Evolutionary conservation across 2,797 vertebrate genomes (phyloP).

Genomic region (Todus mexicanus): DNA sequence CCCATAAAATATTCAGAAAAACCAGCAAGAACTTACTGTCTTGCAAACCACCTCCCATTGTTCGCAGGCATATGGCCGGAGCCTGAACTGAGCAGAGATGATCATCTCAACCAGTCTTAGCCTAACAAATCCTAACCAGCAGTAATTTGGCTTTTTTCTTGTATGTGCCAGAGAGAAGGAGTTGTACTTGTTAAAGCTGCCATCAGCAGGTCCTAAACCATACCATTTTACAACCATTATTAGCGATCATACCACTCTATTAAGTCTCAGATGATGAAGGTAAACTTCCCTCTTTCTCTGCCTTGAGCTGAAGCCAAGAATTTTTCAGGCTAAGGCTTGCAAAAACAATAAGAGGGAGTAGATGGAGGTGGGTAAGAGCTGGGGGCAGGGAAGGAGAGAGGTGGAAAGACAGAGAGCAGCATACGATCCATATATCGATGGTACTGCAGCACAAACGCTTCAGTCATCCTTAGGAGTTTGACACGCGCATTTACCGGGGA

Average conservation of each 20-base stretch:
- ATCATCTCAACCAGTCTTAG: neutral
- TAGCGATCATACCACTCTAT: neutral
- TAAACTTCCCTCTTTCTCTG: neutral
- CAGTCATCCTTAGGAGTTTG: slow-evolving; percentile 14
- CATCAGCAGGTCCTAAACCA: neutral
- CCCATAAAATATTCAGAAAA: slow-evolving; percentile 30
- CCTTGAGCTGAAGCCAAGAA: neutral
- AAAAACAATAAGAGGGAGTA: neutral
- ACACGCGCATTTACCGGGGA: slow-evolving; percentile 10
- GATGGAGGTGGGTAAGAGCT: neutral
- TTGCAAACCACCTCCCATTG: neutral
- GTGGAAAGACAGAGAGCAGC: neutral
- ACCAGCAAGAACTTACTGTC: neutral
- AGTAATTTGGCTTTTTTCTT: neutral
- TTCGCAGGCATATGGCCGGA: neutral
- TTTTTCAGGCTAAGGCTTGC: neutral
- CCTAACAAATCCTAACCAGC: neutral
- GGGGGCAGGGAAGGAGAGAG: neutral
- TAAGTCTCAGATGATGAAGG: neutral
- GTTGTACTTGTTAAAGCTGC: neutral
- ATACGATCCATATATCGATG: slow-evolving; percentile 54
- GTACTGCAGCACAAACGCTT: slow-evolving; percentile 33
- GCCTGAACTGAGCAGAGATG: neutral
- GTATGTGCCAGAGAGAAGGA: neutral
- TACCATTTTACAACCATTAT: neutral